Percentiles rank a stretch among this genome's conserved stretches.
These are phyloP conservation scores for Barbus barbus DNA, from an alignment of 2,113 vertebrate genomes.

Conservation along the genomic window DNA sequence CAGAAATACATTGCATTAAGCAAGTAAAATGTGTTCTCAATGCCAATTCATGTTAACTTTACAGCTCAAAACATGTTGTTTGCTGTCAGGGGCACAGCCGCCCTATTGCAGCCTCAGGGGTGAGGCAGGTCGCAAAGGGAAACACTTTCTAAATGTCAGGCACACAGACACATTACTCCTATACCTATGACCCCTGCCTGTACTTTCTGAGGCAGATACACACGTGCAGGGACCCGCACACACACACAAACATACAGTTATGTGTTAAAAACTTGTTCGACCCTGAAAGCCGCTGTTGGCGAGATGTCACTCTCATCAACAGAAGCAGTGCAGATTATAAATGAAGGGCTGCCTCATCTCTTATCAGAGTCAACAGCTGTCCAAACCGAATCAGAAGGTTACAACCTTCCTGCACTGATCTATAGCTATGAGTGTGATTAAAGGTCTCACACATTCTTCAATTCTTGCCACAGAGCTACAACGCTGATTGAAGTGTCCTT, in stretches of 20 bases:
- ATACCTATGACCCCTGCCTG: slow-evolving; percentile 19
- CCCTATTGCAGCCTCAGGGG: slow-evolving; percentile 29
- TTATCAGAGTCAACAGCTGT: slow-evolving; percentile 51
- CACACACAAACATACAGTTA: slow-evolving; percentile 29
- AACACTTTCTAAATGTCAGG: slow-evolving; percentile 73
- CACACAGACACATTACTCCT: slow-evolving; percentile 59
- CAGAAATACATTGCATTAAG: not conserved
- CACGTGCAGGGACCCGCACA: slow-evolving; percentile 4
- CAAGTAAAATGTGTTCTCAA: not conserved
- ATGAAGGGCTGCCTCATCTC: slow-evolving; percentile 51
- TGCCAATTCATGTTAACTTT: not conserved
- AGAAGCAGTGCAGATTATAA: slow-evolving; percentile 42
- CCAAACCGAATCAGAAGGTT: slow-evolving; percentile 65
- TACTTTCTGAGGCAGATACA: slow-evolving; percentile 42
- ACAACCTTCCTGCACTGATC: slow-evolving; percentile 61
- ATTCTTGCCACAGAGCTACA: not conserved
- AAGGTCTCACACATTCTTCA: slow-evolving; percentile 16
- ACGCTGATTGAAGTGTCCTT: slow-evolving; percentile 4
- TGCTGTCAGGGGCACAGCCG: slow-evolving; percentile 26
- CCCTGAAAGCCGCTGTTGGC: slow-evolving; percentile 71
- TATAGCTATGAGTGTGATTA: slow-evolving; percentile 50
- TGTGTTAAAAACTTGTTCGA: slow-evolving; percentile 61
- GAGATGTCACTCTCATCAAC: slow-evolving; percentile 71
- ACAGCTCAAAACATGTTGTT: too few relatives aligned
- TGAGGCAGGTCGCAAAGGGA: slow-evolving; percentile 47